Evolutionary conservation across 2,797 vertebrate genomes (phyloP).

Genomic region (Cryptoprocta ferox): DNA sequence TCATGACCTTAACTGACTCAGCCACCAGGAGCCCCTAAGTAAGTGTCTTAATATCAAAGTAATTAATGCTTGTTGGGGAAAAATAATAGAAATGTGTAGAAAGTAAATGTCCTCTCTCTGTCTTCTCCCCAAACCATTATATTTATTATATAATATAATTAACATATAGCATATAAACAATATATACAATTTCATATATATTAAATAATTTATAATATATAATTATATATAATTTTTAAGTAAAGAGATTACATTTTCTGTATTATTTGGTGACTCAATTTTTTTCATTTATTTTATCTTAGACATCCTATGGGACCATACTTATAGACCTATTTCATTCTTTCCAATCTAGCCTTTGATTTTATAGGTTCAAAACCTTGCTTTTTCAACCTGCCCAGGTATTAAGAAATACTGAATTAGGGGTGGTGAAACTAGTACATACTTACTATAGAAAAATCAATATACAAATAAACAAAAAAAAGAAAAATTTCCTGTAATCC

Average conservation of each 20-base stretch:
- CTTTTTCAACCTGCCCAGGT: neutral
- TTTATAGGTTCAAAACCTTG: neutral
- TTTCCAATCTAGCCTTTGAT: neutral
- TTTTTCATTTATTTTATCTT: constrained; percentile 24
- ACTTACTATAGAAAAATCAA: neutral
- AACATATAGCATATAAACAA: neutral
- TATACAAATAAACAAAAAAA: neutral
- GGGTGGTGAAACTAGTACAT: neutral
- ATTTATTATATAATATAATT: neutral
- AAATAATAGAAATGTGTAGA: neutral
- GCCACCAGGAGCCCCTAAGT: neutral
- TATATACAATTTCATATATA: neutral
- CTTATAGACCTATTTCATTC: neutral
- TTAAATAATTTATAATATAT: neutral
- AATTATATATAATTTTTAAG: neutral
- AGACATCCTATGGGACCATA: neutral
- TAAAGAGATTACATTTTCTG: neutral
- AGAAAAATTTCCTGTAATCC: neutral
- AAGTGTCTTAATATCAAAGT: constrained; percentile 2
- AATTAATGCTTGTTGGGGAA: neutral
- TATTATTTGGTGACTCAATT: neutral
- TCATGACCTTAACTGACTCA: too few species aligned
- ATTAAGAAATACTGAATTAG: neutral
- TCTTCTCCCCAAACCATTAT: neutral
- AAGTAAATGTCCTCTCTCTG: neutral